phyloP scores from a whole-genome alignment of 1,140 invertebrate species.

The Idris sp. region DNA sequence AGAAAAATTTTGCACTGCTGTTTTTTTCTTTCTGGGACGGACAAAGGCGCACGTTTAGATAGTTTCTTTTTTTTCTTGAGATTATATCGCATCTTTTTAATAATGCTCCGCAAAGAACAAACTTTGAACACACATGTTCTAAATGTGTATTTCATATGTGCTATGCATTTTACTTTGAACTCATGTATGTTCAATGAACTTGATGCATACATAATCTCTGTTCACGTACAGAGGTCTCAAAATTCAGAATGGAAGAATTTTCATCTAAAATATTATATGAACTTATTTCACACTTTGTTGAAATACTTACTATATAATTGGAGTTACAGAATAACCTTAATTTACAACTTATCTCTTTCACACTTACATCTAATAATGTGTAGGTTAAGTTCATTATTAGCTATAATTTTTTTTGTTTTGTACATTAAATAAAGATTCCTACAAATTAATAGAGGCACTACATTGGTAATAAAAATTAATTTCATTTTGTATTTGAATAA shows the following conservation, averaged over 20 bases:
- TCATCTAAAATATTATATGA: conserved; percentile 21
- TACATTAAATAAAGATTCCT: conserved; percentile 34
- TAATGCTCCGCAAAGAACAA: too few species aligned
- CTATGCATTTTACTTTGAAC: too few species aligned
- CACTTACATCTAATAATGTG: conserved; percentile 34
- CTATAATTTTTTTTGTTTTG: conserved; percentile 25
- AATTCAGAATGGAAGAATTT: conserved; percentile 44
- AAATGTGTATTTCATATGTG: too few species aligned
- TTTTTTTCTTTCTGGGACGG: not conserved
- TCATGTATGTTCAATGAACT: too few species aligned
- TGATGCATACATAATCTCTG: too few species aligned
- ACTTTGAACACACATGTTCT: too few species aligned
- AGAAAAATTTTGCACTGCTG: not conserved
- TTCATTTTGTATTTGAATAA: too few species aligned
- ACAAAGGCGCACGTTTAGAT: conserved; percentile 10
- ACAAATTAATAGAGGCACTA: conserved; percentile 28
- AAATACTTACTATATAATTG: conserved; percentile 29
- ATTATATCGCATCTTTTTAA: conserved; percentile 2
- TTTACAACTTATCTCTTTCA: conserved; percentile 23
- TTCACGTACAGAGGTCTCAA: too few species aligned
- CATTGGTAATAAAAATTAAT: too few species aligned
- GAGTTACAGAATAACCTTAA: conserved; percentile 44
- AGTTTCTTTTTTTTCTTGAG: conserved; percentile 6
- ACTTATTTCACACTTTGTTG: conserved; percentile 38
- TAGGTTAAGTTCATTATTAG: conserved; percentile 28